Base-by-base conservation (phyloP, 2,888 invertebrate species). In the Cephonodes hylas region DNA sequence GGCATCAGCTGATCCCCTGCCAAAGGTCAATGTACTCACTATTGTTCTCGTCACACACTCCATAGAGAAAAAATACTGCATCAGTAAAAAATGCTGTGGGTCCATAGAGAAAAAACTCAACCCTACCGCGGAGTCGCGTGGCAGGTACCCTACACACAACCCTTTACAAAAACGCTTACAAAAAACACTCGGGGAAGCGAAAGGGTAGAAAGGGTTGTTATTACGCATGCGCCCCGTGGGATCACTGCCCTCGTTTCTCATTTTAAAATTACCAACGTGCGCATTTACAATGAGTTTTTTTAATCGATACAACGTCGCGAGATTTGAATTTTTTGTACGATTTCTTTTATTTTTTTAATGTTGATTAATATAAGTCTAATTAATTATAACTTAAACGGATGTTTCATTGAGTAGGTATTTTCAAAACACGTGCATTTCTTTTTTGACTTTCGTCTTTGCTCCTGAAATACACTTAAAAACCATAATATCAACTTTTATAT, bases 181-280 rank as follows among this genome's bases (percentile, higher is more conserved):
- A 92, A 91, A 91, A 88, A 91, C 80, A 76, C 84, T 84, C 84
- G 73, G 91, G 89, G 88, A 86, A 85, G 78, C 84, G 86, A 91
- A 91, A 88, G 91, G 91, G 89, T 89, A 86, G 89, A 91, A 91
- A 91, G 92, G 92, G 91, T 91, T 91, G 86, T 73, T 81, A 85
- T 85, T 87, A 89, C 92, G 92, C 92, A 90, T 92, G 92, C 92
- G 92, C 79, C 77, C 77, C 79, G 73, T 65, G 85, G 87, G 89
- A 88, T 84, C 87, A 88, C 75, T 88, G 89, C 87, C 89, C 91
- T 88, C 86, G 83, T 80, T 82, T 79, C 76, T 84, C 84, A 85
- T 88, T 90, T 88, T 83, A 84, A 86, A 88, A 79, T 85, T 82
- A 77, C 77, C 69, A 61, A 58, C 61, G 38, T 58, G 57, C 38